Evolutionary conservation across 2,888 invertebrate species (phyloP).

Genomic region (Anodontia alba): DNA sequence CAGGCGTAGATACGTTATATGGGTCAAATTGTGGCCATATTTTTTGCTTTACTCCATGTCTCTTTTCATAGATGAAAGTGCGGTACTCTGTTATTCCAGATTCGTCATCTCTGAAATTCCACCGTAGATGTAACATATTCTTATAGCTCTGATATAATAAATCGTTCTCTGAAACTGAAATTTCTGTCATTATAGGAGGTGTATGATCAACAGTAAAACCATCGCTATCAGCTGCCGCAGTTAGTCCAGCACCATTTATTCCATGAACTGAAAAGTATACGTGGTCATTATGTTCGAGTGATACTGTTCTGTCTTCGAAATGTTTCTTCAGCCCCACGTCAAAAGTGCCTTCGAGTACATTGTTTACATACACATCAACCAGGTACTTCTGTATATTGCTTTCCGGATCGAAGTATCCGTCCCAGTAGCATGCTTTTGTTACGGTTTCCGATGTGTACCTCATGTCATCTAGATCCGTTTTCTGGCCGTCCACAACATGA

Average conservation of each 20-base stretch:
- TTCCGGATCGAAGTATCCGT: conserved; percentile 63
- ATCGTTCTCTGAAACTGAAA: conserved; percentile 44
- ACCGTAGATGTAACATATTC: conserved; percentile 46
- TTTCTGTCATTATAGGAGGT: conserved; percentile 58
- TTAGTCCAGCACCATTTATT: conserved; percentile 67
- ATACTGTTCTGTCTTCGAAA: conserved; percentile 56
- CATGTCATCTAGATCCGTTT: conserved; percentile 35
- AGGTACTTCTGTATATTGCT: conserved; percentile 62
- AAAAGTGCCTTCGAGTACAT: conserved; percentile 53
- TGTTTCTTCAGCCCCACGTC: conserved; percentile 31
- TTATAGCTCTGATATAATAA: conserved; percentile 52
- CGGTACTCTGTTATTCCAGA: conserved; percentile 68
- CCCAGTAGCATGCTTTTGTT: conserved; percentile 56
- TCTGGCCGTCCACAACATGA: conserved; percentile 56
- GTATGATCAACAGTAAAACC: conserved; percentile 73
- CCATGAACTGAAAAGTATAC: conserved; percentile 60
- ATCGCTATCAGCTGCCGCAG: conserved; percentile 47
- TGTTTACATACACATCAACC: conserved; percentile 63
- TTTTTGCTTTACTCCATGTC: conserved; percentile 59
- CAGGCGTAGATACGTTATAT: conserved; percentile 39
- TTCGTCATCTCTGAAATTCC: conserved; percentile 67
- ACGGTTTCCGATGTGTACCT: conserved; percentile 63
- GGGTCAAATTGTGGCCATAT: conserved; percentile 54
- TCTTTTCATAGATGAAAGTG: conserved; percentile 54
- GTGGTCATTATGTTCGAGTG: conserved; percentile 51